These are phyloP conservation scores for Parotocinclus haroldoi DNA, from an alignment of 2,797 vertebrate species.

Conservation along the genomic window DNA sequence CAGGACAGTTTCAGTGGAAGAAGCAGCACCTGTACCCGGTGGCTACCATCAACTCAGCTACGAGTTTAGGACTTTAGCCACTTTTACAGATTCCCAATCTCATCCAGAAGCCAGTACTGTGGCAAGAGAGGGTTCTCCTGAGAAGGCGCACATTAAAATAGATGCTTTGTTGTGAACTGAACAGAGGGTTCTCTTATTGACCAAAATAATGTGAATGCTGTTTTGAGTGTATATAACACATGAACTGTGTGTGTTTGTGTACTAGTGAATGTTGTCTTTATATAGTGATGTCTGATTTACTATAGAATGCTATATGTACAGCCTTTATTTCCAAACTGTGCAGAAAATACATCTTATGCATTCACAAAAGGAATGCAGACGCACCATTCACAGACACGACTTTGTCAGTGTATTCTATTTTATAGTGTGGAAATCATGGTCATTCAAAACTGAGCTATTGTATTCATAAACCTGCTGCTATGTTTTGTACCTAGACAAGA, in stretches of 20 bases:
- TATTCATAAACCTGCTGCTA: conserved; percentile 20
- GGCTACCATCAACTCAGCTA: too few species aligned
- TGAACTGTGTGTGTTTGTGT: too few species aligned
- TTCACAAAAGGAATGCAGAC: too few species aligned
- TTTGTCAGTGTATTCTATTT: too few species aligned
- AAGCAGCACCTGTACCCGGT: not conserved
- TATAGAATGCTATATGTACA: not conserved
- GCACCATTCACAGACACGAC: too few species aligned
- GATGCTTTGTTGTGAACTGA: not conserved
- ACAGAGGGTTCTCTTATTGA: not conserved
- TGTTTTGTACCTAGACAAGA: conserved; percentile 19
- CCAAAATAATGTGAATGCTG: conserved; percentile 9
- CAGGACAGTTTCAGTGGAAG: not conserved
- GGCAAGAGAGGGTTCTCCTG: not conserved
- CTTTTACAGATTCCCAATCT: too few species aligned
- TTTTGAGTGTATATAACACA: too few species aligned
- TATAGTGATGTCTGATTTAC: not conserved
- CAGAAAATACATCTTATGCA: too few species aligned
- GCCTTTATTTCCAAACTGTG: too few species aligned
- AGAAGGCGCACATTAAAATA: not conserved
- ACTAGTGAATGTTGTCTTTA: too few species aligned
- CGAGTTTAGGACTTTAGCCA: too few species aligned
- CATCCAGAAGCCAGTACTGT: not conserved
- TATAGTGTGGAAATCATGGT: not conserved
- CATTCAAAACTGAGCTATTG: conserved; percentile 15